Percentiles rank a stretch among this genome's conserved stretches.
These are phyloP conservation scores for Dryobotodes eremita DNA, from an alignment of 2,888 invertebrate genomes.

Conservation along the genomic window DNA sequence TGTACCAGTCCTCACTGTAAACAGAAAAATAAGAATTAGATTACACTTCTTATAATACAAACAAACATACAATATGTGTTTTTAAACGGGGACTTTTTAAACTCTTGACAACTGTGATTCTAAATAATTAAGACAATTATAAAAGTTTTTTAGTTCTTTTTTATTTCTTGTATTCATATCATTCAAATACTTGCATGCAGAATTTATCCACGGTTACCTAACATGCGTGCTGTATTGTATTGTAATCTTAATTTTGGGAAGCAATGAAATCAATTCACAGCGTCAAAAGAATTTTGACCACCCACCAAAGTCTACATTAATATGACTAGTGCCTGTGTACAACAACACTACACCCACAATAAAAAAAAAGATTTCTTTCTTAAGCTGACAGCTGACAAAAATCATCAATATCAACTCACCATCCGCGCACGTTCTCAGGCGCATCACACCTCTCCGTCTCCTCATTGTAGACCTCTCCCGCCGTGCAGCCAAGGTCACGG, in stretches of 20 bases:
- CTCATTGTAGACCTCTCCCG: slow-evolving; percentile 98
- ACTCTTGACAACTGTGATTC: not conserved
- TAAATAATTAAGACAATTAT: not conserved
- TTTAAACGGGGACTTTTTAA: not conserved
- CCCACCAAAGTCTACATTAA: not conserved
- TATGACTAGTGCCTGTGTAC: not conserved
- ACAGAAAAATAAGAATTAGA: slow-evolving; percentile 53
- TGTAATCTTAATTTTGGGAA: no score
- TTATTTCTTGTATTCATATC: not conserved
- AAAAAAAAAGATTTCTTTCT: not conserved
- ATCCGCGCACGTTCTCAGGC: slow-evolving; percentile 97
- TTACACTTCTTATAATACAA: not conserved
- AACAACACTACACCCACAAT: not conserved
- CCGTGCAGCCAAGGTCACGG: slow-evolving; percentile 96
- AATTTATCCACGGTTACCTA: not conserved
- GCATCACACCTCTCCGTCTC: slow-evolving; percentile 96
- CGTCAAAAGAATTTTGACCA: no score
- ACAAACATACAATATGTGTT: not conserved
- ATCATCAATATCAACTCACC: slow-evolving; percentile 89
- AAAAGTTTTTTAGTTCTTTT: not conserved
- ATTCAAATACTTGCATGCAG: not conserved
- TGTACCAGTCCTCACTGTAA: slow-evolving; percentile 97
- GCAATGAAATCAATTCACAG: no score
- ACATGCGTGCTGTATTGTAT: not conserved
- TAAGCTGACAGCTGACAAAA: not conserved